Percentiles rank a stretch among this genome's conserved stretches.
phyloP scores from a whole-genome alignment of 2,797 vertebrate species.

The Neostethus bicornis region DNA sequence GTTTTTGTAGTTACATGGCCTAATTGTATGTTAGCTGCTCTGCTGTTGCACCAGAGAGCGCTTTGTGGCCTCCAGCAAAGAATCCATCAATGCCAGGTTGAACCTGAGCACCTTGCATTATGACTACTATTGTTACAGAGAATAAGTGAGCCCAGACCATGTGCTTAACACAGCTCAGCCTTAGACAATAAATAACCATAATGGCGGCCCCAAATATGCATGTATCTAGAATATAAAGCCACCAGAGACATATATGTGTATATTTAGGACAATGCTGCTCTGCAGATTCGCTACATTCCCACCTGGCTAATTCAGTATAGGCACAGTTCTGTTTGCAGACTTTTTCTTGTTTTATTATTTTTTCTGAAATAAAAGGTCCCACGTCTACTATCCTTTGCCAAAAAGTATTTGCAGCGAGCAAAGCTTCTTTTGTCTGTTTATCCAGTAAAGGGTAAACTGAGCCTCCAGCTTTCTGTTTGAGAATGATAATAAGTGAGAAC shows the following conservation, averaged over 20 bases:
- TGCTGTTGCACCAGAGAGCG: slow-evolving; percentile 59
- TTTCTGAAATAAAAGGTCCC: slow-evolving; percentile 42
- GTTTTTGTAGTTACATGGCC: slow-evolving; percentile 50
- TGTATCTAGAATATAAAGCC: slow-evolving; percentile 28
- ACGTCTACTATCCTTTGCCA: neutral
- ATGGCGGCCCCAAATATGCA: slow-evolving; percentile 19
- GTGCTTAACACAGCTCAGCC: slow-evolving; percentile 45
- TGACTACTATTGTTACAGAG: slow-evolving; percentile 40
- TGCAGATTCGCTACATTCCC: slow-evolving; percentile 35
- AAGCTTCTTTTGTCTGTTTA: slow-evolving; percentile 37
- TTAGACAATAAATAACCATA: slow-evolving; percentile 41
- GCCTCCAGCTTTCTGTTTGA: slow-evolving; percentile 36
- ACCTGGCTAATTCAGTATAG: slow-evolving; percentile 25
- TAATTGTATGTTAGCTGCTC: slow-evolving; percentile 58
- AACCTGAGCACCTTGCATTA: slow-evolving; percentile 55
- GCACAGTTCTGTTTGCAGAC: slow-evolving; percentile 37
- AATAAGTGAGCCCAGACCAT: slow-evolving; percentile 24
- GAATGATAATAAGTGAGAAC: slow-evolving; percentile 32
- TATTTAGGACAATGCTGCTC: slow-evolving; percentile 34
- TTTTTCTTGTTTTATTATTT: slow-evolving; percentile 41
- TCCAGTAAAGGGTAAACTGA: slow-evolving; percentile 32
- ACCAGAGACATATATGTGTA: slow-evolving; percentile 30
- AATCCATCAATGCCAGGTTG: slow-evolving; percentile 64
- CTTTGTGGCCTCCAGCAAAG: slow-evolving; percentile 57
- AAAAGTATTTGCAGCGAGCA: slow-evolving; percentile 39